A percentile compares a stretch with the other conserved stretches of the same genome.
Evolutionary conservation across 2,797 vertebrate genomes (phyloP).

Genomic region (Cephalopachus bancanus): DNA sequence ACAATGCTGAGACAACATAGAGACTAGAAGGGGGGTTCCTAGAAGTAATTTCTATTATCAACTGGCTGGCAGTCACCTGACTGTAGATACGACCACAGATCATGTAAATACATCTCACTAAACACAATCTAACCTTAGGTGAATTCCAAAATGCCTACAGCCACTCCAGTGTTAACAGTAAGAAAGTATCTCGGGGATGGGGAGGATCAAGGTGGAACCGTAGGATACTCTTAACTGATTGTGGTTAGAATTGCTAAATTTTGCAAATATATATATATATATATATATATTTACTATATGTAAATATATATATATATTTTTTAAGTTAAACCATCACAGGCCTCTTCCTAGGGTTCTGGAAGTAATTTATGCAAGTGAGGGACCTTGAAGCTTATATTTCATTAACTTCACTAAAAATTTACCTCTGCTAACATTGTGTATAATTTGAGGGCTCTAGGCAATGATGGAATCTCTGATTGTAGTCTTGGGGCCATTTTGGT

Average conservation of each 20-base stretch:
- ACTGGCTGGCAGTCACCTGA: neutral
- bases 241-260: neutral
- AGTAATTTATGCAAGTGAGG: neutral
- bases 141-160: neutral
- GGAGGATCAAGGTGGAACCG: neutral
- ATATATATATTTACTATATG: neutral
- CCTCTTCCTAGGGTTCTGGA: neutral
- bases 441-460: neutral
- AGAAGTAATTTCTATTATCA: neutral
- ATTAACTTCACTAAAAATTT: neutral
- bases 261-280: neutral
- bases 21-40: fast-evolving
- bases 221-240: neutral
- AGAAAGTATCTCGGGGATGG: neutral
- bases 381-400: neutral
- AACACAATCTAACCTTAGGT: neutral
- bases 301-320: neutral
- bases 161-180: neutral
- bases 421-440: neutral
- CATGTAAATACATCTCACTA: neutral
- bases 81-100: neutral
- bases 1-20: too few species aligned
- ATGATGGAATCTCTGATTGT: neutral
- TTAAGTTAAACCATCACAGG: neutral
- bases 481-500: neutral